A percentile compares a stretch with the other conserved stretches of the same genome.
These are phyloP conservation scores for Lycaon pictus DNA, from an alignment of 2,113 vertebrate species.

Conservation along the genomic window DNA sequence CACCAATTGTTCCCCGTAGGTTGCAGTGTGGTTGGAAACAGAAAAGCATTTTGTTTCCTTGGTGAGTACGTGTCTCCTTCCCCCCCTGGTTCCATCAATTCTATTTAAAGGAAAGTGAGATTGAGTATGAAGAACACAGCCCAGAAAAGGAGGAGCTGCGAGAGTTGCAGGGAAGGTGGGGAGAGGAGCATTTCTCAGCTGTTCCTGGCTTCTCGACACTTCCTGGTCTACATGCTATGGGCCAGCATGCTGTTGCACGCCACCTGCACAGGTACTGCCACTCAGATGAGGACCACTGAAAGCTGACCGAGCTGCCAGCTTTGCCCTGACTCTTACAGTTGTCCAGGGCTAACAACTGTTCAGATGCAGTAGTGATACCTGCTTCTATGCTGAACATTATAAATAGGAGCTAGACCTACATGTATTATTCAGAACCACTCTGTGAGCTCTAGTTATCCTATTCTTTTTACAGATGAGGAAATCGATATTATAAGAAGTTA, in stretches of 20 bases:
- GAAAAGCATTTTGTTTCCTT: slow-evolving; percentile 71
- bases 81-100: slow-evolving; percentile 43
- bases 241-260: not conserved
- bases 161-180: not conserved
- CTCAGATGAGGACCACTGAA: not conserved
- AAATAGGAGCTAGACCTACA: not conserved
- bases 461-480: not conserved
- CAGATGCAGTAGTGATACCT: not conserved
- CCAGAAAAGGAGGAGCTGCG: not conserved
- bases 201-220: not conserved
- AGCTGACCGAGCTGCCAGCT: not conserved
- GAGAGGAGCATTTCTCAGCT: not conserved
- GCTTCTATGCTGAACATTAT: not conserved
- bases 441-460: not conserved
- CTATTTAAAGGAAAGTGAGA: slow-evolving; percentile 77
- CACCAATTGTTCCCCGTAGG: slow-evolving; percentile 19
- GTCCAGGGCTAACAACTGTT: not conserved
- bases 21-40: slow-evolving; percentile 47
- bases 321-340: not conserved
- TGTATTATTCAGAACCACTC: not conserved
- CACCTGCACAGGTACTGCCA: not conserved
- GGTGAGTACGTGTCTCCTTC: slow-evolving; percentile 60
- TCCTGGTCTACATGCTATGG: not conserved
- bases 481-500: not conserved
- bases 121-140: slow-evolving; percentile 51